Evolutionary conservation across 2,888 invertebrate species (phyloP), one percentile per base, ranked within the genome.

Genomic region (Dynastes maya): DNA sequence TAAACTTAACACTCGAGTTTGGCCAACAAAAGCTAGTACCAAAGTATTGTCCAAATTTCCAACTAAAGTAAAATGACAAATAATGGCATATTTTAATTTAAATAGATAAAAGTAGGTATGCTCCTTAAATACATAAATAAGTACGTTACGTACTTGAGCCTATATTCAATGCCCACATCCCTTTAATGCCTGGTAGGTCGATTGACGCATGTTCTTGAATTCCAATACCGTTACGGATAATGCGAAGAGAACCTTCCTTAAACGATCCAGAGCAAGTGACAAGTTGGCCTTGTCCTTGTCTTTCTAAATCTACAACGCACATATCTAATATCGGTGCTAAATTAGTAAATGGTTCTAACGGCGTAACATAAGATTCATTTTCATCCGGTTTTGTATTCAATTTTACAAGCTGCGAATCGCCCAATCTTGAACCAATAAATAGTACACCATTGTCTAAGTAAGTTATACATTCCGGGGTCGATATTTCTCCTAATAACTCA

Each of bases 381-480:
- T 97, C 97, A 87, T 98, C 97, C 0, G 95, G 91, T 80, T 94
- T 93, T 0, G 95, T 94, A 83, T 96, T 96, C 77, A 99, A 90
- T 85, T 97, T 95, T 6, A 99, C 95, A 4, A 99, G 90, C 82
- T 99, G 98, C 0, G 98, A 98, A 89, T 99, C 99, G 0, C 99
- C 99, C 74, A 99, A 92, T 13, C 98, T 93, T 0, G 98, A 98
- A 0, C 99, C 99, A 83, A 99, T 93, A 87, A 96, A 99, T 37
- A 99, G 94, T 8, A 99, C 98, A 9, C 98, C 98, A 89, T 99
- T 99, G 89, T 99, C 99, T 81, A 99, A 90, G 89, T 99, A 99
- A 0, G 98, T 98, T 87, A 99, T 95, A 86, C 98, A 98, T 88
- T 99, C 98, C 0, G 99, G 98, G 80, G 98, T 97, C 4, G 96